phyloP scores from a whole-genome alignment of 2,113 vertebrate species.

The Siniperca chuatsi region DNA sequence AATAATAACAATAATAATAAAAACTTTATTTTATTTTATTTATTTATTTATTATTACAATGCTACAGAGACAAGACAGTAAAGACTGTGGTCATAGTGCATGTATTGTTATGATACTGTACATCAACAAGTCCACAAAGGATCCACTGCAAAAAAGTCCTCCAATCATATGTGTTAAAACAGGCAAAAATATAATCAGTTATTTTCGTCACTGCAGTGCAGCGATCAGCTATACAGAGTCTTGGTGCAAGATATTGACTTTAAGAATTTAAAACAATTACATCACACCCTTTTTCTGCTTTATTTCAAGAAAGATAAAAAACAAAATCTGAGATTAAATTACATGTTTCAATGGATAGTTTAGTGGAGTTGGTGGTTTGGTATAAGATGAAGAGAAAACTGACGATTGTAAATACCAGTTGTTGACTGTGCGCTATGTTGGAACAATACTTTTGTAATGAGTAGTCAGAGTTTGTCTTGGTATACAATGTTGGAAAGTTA shows the following conservation, averaged over 20 bases:
- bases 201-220: not conserved
- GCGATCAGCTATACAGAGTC: not conserved
- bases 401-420: not conserved
- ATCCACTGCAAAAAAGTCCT: not conserved
- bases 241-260: not conserved
- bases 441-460: conserved; percentile 37
- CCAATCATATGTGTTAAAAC: not conserved
- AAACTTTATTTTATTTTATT: no score
- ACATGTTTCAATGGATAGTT: not conserved
- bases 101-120: not conserved
- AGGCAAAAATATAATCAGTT: not conserved
- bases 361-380: not conserved
- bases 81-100: not conserved
- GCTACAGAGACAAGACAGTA: not conserved
- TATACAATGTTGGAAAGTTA: conserved; percentile 6
- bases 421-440: conserved; percentile 9
- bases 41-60: no score
- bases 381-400: not conserved
- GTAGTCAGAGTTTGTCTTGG: conserved; percentile 42
- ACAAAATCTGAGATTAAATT: not conserved
- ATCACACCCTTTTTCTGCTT: not conserved
- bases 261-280: not conserved
- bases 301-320: not conserved
- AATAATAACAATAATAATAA: no score
- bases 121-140: not conserved